Base-by-base conservation (phyloP, 2,797 vertebrate genomes). In the Aselliscus stoliczkanus region DNA sequence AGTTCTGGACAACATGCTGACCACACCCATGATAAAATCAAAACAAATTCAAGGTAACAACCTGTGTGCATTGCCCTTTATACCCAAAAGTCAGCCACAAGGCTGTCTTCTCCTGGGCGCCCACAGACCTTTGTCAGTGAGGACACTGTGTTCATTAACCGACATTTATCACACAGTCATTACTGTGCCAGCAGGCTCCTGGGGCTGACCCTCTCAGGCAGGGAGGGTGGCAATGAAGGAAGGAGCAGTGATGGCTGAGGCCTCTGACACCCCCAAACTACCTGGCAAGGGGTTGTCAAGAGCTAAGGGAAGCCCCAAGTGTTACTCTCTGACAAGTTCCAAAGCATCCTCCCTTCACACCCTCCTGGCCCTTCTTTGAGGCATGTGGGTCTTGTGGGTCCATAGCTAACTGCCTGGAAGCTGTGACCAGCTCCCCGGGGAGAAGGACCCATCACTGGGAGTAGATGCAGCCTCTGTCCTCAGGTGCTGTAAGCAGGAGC, bases 11-110 rank as follows among this genome's bases (percentile, higher is more conserved):
- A 31, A 23, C 54, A 34, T 0, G 11, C 75, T 79, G 29, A 80
- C 87, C 95, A 75, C 93, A 79, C 97, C 94, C 56, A 0, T 25
- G 94, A 96, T 95, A 95, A 90, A 94, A 91, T 90, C 80, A 95
- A 95, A 97, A 95, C 89, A 92, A 70, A 96, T 84, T 93, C 81
- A 80, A 72, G 82, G 91, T 31, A 95, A 96, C 75, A 13, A 37
- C 70, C 15, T 20, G 5, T 39, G 64, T 67, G 76, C 27, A 7
- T 21, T 93, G 86, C 29, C 37, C 70, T 94, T 94, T n/a, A 64
- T 39, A 79, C 58, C 65, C 50, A 34, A 29, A 47, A 95, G 76
- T 90, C 15, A 7, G 75, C 37, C 2, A 1, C 17, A 31, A 60
- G 37, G 64, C 34, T 25, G 31, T 69, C 50, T 70, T 50, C 67